phyloP scores from a whole-genome alignment of 2,888 invertebrate species.

The Aphidius colemani region DNA sequence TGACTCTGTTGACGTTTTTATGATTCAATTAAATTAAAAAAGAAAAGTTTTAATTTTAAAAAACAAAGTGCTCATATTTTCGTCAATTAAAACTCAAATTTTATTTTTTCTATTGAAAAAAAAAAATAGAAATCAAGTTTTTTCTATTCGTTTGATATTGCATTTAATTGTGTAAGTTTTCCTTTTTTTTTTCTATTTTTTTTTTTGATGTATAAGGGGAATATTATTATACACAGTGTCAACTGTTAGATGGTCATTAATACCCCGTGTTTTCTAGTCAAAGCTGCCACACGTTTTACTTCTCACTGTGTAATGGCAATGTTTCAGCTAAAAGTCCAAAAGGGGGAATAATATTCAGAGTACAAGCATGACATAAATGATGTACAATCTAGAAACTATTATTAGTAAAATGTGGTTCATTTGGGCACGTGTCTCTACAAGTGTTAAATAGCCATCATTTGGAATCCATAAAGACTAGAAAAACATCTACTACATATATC shows the following conservation, averaged over 20 bases:
- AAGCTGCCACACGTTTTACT: slow-evolving; percentile 29
- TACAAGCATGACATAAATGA: slow-evolving; percentile 38
- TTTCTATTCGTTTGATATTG: too few relatives aligned
- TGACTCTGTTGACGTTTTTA: too few relatives aligned
- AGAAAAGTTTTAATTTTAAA: neutral
- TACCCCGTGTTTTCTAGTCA: slow-evolving; percentile 34
- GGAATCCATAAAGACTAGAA: slow-evolving; percentile 36
- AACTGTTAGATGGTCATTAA: slow-evolving; percentile 33
- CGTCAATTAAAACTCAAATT: too few relatives aligned
- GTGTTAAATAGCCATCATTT: slow-evolving; percentile 51
- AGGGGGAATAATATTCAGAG: slow-evolving; percentile 20
- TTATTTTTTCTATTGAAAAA: neutral
- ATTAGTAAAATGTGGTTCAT: slow-evolving; percentile 45
- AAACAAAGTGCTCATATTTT: neutral
- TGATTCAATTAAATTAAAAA: neutral
- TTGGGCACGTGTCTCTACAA: slow-evolving; percentile 53
- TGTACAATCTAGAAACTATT: slow-evolving; percentile 47
- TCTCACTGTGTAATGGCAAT: neutral
- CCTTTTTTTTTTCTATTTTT: neutral
- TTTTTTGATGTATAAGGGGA: neutral
- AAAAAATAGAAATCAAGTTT: too few relatives aligned
- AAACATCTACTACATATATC: neutral
- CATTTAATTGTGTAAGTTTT: neutral
- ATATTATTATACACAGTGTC: slow-evolving; percentile 14
- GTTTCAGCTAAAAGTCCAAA: neutral